Percentiles rank a stretch among this genome's conserved stretches.
phyloP scores from a whole-genome alignment of 2,797 vertebrate species.

The Lepus oiostolus region DNA sequence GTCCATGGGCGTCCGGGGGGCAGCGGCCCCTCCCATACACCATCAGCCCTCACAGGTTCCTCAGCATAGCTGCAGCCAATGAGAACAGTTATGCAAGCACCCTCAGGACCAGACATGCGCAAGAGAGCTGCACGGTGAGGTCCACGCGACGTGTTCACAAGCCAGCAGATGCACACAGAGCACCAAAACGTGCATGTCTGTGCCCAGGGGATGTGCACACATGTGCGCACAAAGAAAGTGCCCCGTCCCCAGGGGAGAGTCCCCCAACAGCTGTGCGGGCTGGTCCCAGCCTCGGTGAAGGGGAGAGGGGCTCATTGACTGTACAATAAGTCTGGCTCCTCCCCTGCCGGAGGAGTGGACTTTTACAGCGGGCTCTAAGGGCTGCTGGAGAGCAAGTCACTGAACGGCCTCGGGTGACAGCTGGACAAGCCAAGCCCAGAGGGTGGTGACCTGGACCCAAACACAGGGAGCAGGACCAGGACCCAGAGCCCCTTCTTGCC shows the following conservation, averaged over 20 bases:
- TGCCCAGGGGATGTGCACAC: background rate
- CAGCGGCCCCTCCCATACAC: background rate
- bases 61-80: background rate
- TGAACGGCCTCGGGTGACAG: background rate
- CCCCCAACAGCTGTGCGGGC: constrained; percentile 36
- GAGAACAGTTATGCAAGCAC: background rate
- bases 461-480: background rate
- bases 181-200: background rate
- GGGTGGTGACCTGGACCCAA: background rate
- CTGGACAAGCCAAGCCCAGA: background rate
- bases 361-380: background rate
- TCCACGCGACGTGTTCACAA: background rate
- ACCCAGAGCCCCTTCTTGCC: background rate
- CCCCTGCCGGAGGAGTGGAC: background rate
- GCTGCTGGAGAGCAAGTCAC: background rate
- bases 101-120: background rate
- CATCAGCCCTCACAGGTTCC: background rate
- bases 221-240: background rate
- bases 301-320: background rate
- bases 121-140: background rate
- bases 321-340: background rate
- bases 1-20: background rate
- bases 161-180: background rate
- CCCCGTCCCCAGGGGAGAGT: background rate
- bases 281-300: background rate